phyloP scores from a whole-genome alignment of 2,888 invertebrate species.

The Sesia apiformis region DNA sequence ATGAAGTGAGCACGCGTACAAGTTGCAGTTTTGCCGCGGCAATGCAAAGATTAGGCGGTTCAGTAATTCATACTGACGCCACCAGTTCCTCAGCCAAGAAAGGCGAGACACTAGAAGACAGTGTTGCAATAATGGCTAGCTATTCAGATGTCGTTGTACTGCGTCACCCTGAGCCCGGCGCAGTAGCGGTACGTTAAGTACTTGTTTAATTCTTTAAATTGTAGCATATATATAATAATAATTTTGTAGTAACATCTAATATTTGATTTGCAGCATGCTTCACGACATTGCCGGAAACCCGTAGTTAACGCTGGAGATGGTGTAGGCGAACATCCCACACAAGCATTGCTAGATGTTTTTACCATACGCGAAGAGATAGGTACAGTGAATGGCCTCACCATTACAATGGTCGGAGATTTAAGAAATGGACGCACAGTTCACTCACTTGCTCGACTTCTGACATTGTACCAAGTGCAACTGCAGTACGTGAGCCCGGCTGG shows the following conservation, averaged over 20 bases:
- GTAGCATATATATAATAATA: neutral
- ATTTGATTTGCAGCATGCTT: constrained; percentile 78
- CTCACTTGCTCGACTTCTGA: constrained; percentile 93
- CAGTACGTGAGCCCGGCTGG: constrained; percentile 92
- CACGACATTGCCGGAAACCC: constrained; percentile 88
- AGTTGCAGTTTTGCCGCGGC: constrained; percentile 97
- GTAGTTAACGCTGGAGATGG: constrained; percentile 99
- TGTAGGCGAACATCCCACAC: constrained; percentile 97
- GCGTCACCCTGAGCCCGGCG: constrained; percentile 94
- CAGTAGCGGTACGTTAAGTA: constrained; percentile 82
- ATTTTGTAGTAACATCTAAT: neutral
- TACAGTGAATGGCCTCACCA: constrained; percentile 96
- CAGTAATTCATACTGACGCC: constrained; percentile 92
- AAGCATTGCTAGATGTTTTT: constrained; percentile 97
- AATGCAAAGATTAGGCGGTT: constrained; percentile 96
- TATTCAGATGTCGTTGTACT: constrained; percentile 96
- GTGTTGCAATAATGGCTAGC: constrained; percentile 89
- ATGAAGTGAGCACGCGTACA: constrained; percentile 97
- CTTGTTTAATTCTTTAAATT: neutral
- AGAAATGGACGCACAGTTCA: constrained; percentile 99
- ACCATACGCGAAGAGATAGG: constrained; percentile 99
- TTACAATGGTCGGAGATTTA: constrained; percentile 98
- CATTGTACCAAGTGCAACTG: constrained; percentile 93
- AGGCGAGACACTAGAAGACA: constrained; percentile 95
- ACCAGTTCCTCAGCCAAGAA: constrained; percentile 95